phyloP scores from a whole-genome alignment of 2,113 vertebrate species.

The Megaceryle torquata region DNA sequence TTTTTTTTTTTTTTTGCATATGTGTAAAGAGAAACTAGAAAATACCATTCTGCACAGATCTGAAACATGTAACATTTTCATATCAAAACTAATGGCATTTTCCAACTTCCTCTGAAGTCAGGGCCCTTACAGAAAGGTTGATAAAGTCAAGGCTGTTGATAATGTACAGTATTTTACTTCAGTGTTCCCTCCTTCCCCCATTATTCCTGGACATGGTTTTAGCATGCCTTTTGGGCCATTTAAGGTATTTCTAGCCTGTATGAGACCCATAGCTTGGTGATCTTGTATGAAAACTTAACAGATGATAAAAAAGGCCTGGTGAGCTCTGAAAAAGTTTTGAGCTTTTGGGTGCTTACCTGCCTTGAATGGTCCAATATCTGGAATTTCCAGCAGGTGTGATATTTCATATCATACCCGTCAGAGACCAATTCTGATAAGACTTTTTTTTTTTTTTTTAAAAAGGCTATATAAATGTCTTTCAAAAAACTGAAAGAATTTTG shows the following conservation, averaged over 20 bases:
- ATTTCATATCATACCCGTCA: background rate
- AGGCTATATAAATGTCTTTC: background rate
- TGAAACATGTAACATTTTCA: background rate
- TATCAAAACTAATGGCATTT: background rate
- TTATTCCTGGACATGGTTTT: background rate
- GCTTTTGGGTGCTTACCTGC: background rate
- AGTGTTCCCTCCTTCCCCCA: background rate
- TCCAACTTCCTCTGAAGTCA: background rate
- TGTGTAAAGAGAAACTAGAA: background rate
- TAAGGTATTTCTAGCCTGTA: background rate
- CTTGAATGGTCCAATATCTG: background rate
- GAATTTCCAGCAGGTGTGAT: background rate
- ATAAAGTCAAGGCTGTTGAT: background rate
- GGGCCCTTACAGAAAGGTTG: background rate
- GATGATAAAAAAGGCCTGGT: background rate
- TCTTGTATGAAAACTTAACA: background rate
- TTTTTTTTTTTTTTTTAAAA: background rate
- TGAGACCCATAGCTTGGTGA: background rate
- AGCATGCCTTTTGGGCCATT: background rate
- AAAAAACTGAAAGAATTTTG: background rate
- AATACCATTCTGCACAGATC: background rate
- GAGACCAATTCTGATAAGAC: too few relatives aligned
- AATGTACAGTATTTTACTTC: accelerated
- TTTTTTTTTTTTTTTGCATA: background rate
- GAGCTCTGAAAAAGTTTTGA: background rate